Conservation (phyloP, 2,888 invertebrate genomes). For the Hartigia nigra region DNA sequence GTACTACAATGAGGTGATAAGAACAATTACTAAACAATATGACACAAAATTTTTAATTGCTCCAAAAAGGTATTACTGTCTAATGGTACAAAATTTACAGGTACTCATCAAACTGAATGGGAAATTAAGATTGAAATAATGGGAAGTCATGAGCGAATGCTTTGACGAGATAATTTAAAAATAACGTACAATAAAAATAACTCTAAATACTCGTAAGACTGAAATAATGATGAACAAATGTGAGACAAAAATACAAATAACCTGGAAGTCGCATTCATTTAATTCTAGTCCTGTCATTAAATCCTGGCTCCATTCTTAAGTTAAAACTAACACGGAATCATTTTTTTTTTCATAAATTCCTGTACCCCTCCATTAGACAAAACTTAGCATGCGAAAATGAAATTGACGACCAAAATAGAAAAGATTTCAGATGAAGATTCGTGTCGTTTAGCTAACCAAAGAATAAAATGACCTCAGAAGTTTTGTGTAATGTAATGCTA, state of each 20-base stretch:
- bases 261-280: not conserved
- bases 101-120: not conserved
- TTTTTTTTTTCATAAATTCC: not conserved
- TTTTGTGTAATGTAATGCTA: not conserved
- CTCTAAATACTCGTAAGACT: not conserved
- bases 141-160: not conserved
- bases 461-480: not conserved
- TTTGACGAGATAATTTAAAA: not conserved
- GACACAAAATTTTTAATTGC: not conserved
- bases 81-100: not conserved
- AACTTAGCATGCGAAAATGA: not conserved
- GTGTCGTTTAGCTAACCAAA: not conserved
- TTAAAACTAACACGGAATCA: not conserved
- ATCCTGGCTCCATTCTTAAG: not conserved
- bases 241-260: not conserved
- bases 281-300: not conserved
- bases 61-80: not conserved
- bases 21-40: not conserved
- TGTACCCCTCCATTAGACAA: not conserved
- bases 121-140: not conserved
- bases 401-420: conserved; percentile 4
- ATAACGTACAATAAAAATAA: not conserved
- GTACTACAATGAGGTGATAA: not conserved
- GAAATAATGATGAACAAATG: not conserved
- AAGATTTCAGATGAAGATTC: not conserved